Evolutionary conservation across 2,888 invertebrate genomes (phyloP), one percentile per base, ranked within the genome.

Genomic region (Schizaphis graminum): DNA sequence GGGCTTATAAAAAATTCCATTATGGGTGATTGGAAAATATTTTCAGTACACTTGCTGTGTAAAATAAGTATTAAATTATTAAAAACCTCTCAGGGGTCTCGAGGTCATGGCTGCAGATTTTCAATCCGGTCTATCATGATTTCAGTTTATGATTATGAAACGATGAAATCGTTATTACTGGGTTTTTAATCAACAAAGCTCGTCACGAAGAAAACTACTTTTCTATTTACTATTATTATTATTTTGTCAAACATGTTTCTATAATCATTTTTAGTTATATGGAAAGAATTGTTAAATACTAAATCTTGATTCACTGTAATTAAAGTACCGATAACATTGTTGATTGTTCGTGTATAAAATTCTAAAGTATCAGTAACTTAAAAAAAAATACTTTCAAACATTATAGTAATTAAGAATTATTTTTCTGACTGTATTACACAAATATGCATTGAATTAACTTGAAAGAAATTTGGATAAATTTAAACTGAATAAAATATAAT

Each of bases 31-130:
- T 93, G 93, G 89, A 93, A 93, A 92, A 93, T 89, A 84, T 93
- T 93, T 84, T 47, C 84, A 26, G 61, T 87, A 84, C 47, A 56
- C 89, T 89, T 41, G 41, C 49, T 26, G 77, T 93, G 89, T 84
- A 93, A 93, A 93, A 93, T 93, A 89, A 93, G 84, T 93, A 93
- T 93, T 89, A 89, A 93, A 93, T 93, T 93, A 93, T 93, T 93
- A 93, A 93, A 93, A 89, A 56, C 89, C 56, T 44, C 77, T 84
- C 77, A 56, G 77, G 93, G 77, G 89, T 88, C 77, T n/a, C 53
- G 89, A 56, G 56, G 89, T 89, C 89, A 56, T 56, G 77, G 41
- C 61, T 67, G 26, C 87, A 92, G 67, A 92, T 92, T 92, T 92
- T 21, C 49, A 24, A 44, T 28, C 44, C 41, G 21, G 57, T 49